Evolutionary conservation across 2,888 invertebrate species (phyloP).

Genomic region (Adineta ricciae): DNA sequence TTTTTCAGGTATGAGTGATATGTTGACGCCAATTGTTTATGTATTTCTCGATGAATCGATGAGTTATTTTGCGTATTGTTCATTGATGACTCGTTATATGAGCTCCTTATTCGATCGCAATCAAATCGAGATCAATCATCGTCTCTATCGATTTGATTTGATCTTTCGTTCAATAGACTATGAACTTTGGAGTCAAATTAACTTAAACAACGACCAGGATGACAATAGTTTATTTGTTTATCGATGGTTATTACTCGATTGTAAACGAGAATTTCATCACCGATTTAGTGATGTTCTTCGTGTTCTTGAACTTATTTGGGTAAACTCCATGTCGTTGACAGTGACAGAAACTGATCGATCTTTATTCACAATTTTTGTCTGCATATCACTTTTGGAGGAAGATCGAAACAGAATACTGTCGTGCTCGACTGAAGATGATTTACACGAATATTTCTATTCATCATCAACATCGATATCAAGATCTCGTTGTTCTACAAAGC

Average conservation of each 20-base stretch:
- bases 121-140: background rate
- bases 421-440: background rate
- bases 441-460: background rate
- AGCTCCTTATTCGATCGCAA: background rate
- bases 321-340: background rate
- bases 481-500: background rate
- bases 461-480: background rate
- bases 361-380: background rate
- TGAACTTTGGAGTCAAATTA: background rate
- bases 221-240: slow-evolving; percentile 68
- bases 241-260: slow-evolving; percentile 86
- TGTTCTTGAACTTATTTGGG: slow-evolving; percentile 88
- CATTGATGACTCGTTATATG: slow-evolving; percentile 59
- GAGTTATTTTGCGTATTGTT: slow-evolving; percentile 89
- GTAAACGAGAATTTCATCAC: slow-evolving; percentile 75
- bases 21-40: slow-evolving; percentile 85
- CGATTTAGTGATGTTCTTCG: slow-evolving; percentile 85
- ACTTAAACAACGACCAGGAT: slow-evolving; percentile 48
- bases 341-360: background rate
- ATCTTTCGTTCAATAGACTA: background rate
- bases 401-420: background rate
- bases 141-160: background rate
- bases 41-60: slow-evolving; percentile 92
- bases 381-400: background rate
- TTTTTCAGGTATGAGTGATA: slow-evolving; percentile 77